phyloP scores from a whole-genome alignment of 2,113 vertebrate genomes.

The human (Homo sapiens) region DNA sequence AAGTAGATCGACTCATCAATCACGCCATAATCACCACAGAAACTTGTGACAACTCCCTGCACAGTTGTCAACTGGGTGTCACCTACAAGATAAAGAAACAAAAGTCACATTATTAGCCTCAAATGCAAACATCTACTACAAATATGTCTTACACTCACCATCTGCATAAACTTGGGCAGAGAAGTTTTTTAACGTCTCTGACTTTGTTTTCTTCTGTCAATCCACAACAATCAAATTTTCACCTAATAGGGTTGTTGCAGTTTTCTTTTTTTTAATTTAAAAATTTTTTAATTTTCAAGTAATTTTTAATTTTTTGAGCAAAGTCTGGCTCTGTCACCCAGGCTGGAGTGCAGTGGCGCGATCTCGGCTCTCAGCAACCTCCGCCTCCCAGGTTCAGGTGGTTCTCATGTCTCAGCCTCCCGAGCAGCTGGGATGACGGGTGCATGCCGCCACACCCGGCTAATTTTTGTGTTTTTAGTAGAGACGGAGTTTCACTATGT shows the following conservation, averaged over 20 bases:
- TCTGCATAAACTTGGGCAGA: background rate
- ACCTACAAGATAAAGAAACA: background rate
- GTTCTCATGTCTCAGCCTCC: too few species aligned
- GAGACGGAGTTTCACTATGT: too few species aligned
- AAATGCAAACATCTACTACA: background rate
- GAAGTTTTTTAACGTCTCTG: background rate
- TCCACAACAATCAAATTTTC: background rate
- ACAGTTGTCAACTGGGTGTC: slow-evolving; percentile 79
- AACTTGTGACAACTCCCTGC: slow-evolving; percentile 87
- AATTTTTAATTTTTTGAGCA: too few species aligned
- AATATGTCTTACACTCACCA: background rate
- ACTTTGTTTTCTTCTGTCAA: background rate
- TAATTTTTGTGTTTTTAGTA: too few species aligned
- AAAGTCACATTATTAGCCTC: background rate
- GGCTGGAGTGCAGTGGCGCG: too few species aligned
- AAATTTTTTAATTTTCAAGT: too few species aligned
- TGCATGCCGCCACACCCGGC: too few species aligned
- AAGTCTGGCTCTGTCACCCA: too few species aligned
- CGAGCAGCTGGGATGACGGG: too few species aligned
- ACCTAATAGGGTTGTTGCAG: background rate
- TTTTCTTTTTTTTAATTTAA: too few species aligned
- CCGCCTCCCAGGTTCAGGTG: too few species aligned
- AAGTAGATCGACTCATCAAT: slow-evolving; percentile 90
- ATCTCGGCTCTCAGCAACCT: too few species aligned
- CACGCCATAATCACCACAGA: slow-evolving; percentile 88